Evolutionary conservation across 2,113 vertebrate genomes (phyloP), one percentile per base, ranked within the genome.

Genomic region (Microcebus griseorufus): DNA sequence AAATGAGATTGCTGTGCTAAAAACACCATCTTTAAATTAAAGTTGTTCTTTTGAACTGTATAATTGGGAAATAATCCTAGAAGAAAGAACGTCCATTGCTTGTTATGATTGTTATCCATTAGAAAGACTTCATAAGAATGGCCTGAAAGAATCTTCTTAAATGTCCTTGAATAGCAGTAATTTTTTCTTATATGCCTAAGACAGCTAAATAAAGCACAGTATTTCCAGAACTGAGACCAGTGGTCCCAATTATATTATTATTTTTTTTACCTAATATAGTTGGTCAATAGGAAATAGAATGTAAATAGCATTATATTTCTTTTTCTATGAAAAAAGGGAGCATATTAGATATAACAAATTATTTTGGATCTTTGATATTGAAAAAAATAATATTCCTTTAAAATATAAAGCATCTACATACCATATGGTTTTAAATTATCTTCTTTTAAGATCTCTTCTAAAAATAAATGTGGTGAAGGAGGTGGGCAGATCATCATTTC

Each of bases 61-160:
- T 90, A 25, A 70, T 62, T 88, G 34, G 58, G 45, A 76, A 65
- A 88, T 80, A 42, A 70, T 84, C 22, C 93, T 76, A 16, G 48
- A 93, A 92, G 65, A 48, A 91, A 79, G 32, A 90, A 75, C 37
- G 92, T 92, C 27, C 17, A 76, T 64, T 17, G 76, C 8, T 53
- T 78, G 32, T 60, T 93, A 67, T 51, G 34, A 10, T 32, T 79
- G 29, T 87, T 88, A 90, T 53, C 4, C 80, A 90, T 62, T 64
- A 96, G 53, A 78, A 95, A 72, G 37, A 86, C 67, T 93, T 95
- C 29, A 42, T 79, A 83, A 82, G n/a, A 87, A 34, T 83, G 51
- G 45, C 23, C 80, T 92, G 17, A 27, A 95, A 90, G 23, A 55
- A 79, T 69, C 65, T 27, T 84, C 4, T 87, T 92, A 90, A 94